Conservation (phyloP, 2,888 invertebrate genomes). For the Campopleginae sp. region DNA sequence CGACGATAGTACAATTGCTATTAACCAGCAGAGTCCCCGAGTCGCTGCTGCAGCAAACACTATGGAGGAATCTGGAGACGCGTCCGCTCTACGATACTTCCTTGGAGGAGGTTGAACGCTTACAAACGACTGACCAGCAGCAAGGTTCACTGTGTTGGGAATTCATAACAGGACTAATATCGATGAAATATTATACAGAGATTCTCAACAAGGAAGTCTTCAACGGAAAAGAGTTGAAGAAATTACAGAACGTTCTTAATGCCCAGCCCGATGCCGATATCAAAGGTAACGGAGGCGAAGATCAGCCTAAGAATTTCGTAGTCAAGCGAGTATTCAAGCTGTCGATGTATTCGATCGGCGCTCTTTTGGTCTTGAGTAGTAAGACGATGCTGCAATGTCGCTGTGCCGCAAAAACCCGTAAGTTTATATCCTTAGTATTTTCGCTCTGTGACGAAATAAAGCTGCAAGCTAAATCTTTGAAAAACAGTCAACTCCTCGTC, state of each 20-base stretch:
- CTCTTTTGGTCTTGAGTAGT: neutral
- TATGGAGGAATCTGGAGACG: neutral
- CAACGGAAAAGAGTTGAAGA: neutral
- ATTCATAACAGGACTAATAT: conserved; percentile 2
- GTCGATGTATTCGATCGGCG: neutral
- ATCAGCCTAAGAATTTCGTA: neutral
- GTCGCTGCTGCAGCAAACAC: neutral
- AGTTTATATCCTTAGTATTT: neutral
- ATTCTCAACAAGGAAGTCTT: neutral
- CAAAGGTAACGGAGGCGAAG: neutral
- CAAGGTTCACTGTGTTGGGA: neutral
- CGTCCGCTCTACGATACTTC: neutral
- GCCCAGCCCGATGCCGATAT: neutral
- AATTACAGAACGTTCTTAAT: neutral
- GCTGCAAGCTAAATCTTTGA: neutral
- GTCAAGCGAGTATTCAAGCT: neutral
- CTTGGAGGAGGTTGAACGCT: neutral
- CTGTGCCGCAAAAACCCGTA: neutral
- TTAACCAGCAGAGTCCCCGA: conserved; percentile 4
- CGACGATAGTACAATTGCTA: neutral
- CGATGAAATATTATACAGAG: neutral
- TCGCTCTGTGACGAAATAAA: neutral
- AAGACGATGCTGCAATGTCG: neutral
- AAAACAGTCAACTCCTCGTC: neutral
- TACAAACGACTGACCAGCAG: neutral